Evolutionary conservation across 2,888 invertebrate species (phyloP).

Genomic region (Galerucella calmariensis): DNA sequence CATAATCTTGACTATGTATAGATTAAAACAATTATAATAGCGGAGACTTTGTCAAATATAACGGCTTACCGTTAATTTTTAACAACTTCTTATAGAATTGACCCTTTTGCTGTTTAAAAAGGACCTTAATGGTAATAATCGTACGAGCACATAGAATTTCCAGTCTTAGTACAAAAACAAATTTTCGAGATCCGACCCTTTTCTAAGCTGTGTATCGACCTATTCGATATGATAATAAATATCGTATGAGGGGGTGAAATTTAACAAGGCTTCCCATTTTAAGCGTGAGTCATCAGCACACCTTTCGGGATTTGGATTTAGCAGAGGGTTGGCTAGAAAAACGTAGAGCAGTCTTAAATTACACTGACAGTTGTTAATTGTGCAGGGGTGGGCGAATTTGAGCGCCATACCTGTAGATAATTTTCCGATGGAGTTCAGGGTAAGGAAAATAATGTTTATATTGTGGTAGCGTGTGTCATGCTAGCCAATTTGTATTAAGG

Average conservation of each 20-base stretch:
- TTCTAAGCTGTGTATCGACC: too few relatives aligned
- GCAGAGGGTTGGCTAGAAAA: slow-evolving; percentile 1
- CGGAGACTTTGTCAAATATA: too few relatives aligned
- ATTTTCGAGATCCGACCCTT: neutral
- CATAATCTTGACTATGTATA: too few relatives aligned
- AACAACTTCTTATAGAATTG: too few relatives aligned
- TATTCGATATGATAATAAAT: slow-evolving; percentile 16
- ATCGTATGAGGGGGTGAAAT: slow-evolving; percentile 20
- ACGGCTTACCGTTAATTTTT: too few relatives aligned
- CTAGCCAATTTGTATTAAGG: neutral
- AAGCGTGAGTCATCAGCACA: slow-evolving; percentile 22
- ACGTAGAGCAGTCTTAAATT: slow-evolving; percentile 23
- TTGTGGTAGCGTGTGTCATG: neutral
- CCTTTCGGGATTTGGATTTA: slow-evolving; percentile 13
- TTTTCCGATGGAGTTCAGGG: neutral
- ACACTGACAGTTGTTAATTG: slow-evolving; percentile 12
- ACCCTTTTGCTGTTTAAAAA: too few relatives aligned
- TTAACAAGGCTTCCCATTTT: slow-evolving; percentile 27
- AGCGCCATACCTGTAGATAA: slow-evolving; percentile 18
- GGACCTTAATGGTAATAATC: too few relatives aligned
- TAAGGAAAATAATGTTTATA: neutral
- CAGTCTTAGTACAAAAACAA: neutral
- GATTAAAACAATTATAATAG: too few relatives aligned
- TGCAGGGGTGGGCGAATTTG: slow-evolving; percentile 3
- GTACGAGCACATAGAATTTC: too few relatives aligned